Evolutionary conservation across 2,113 vertebrate genomes (phyloP).

Genomic region (Neotoma lepida): DNA sequence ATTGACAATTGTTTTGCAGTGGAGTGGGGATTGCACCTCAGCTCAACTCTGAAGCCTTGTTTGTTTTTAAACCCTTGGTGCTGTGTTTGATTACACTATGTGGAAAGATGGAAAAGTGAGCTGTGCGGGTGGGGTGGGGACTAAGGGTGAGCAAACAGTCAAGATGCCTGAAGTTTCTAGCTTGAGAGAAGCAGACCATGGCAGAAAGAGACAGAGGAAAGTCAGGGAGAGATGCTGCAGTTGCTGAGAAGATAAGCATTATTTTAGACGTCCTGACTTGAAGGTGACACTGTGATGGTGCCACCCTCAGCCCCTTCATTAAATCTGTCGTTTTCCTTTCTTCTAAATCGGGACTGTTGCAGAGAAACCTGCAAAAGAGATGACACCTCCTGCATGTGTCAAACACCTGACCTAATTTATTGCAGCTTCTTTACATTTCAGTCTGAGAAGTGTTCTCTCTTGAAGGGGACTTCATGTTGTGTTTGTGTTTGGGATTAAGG

Average conservation of each 20-base stretch:
- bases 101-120: neutral
- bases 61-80: neutral
- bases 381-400: slow-evolving; percentile 11
- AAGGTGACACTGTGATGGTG: slow-evolving; percentile 55
- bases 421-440: slow-evolving; percentile 62
- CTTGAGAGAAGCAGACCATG: neutral
- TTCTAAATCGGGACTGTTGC: slow-evolving; percentile 64
- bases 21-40: neutral
- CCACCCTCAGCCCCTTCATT: slow-evolving; percentile 42
- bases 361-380: slow-evolving; percentile 49
- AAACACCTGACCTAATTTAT: slow-evolving; percentile 57
- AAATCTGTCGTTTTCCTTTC: slow-evolving; percentile 64
- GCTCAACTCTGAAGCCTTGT: neutral
- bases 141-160: neutral
- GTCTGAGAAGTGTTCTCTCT: slow-evolving; percentile 25
- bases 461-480: slow-evolving; percentile 25
- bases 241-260: neutral
- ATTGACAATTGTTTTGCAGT: neutral
- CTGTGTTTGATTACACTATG: neutral
- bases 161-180: neutral
- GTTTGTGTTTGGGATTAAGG: slow-evolving; percentile 49
- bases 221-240: neutral
- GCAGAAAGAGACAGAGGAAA: neutral
- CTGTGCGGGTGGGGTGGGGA: neutral
- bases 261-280: slow-evolving; percentile 34